Conservation (phyloP, 2,888 invertebrate species). For the Bombylius discolor region DNA sequence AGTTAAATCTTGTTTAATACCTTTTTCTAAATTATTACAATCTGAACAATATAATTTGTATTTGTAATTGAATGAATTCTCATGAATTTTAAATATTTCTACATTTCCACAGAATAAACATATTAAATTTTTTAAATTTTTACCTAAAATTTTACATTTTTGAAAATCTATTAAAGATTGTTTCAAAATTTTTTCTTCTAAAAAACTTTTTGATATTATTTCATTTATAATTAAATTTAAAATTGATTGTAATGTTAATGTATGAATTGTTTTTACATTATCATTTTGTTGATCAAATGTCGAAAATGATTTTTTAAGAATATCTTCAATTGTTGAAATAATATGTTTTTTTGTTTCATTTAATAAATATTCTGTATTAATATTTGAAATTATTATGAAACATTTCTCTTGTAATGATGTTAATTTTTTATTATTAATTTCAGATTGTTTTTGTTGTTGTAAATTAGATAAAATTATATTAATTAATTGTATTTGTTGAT, state of each 20-base stretch:
- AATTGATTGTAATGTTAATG: neutral
- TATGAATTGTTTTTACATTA: neutral
- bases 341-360: neutral
- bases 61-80: neutral
- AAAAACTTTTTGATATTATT: slow-evolving; percentile 1
- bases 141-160: neutral
- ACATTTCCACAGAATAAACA: slow-evolving; percentile 1
- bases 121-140: slow-evolving; percentile 5
- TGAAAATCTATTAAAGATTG: neutral
- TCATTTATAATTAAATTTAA: slow-evolving; percentile 5
- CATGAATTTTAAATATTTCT: slow-evolving; percentile 1
- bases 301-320: neutral
- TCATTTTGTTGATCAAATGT: neutral
- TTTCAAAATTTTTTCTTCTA: slow-evolving; percentile 1
- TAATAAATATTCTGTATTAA: neutral
- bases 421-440: no score
- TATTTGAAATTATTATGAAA: slow-evolving; percentile 4
- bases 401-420: neutral
- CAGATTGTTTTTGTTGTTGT: neutral
- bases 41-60: slow-evolving; percentile 8
- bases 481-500: slow-evolving; percentile 6
- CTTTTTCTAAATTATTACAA: neutral
- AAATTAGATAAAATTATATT: slow-evolving; percentile 4
- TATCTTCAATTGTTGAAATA: neutral
- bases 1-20: neutral